These are phyloP conservation scores for Rousettus leschenaultii DNA, from an alignment of 2,113 vertebrate species.

Conservation along the genomic window DNA sequence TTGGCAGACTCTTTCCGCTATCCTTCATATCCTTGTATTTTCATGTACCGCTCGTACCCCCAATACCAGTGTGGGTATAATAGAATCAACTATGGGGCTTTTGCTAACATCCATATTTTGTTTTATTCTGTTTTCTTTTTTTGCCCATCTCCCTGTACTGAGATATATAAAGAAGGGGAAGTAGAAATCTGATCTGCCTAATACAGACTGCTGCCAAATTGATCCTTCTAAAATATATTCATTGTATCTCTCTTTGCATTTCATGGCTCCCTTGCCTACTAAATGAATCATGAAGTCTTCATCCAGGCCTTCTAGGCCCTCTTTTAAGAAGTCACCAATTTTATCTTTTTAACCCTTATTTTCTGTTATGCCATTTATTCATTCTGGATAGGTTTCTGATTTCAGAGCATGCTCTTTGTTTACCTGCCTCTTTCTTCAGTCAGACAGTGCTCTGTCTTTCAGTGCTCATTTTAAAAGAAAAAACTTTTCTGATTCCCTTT, in stretches of 20 bases:
- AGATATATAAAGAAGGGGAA: neutral
- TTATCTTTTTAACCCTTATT: neutral
- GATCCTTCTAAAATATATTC: neutral
- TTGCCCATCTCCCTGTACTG: neutral
- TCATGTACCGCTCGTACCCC: neutral
- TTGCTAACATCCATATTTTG: neutral
- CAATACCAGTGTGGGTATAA: neutral
- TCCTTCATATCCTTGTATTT: neutral
- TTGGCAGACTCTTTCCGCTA: neutral
- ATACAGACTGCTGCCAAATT: neutral
- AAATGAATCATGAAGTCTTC: neutral
- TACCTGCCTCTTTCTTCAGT: neutral
- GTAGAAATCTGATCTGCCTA: neutral
- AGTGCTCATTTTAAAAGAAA: neutral
- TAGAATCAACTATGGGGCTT: neutral
- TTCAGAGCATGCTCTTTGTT: neutral
- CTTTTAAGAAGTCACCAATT: neutral
- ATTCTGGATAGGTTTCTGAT: neutral
- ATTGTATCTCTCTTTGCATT: neutral
- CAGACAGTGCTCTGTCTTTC: neutral
- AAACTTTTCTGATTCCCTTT: neutral
- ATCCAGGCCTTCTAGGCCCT: neutral
- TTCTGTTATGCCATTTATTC: neutral
- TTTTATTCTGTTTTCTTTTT: neutral
- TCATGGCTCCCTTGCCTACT: neutral